Evolutionary conservation across 2,888 invertebrate genomes (phyloP).

Genomic region (Mythimna ferrago): DNA sequence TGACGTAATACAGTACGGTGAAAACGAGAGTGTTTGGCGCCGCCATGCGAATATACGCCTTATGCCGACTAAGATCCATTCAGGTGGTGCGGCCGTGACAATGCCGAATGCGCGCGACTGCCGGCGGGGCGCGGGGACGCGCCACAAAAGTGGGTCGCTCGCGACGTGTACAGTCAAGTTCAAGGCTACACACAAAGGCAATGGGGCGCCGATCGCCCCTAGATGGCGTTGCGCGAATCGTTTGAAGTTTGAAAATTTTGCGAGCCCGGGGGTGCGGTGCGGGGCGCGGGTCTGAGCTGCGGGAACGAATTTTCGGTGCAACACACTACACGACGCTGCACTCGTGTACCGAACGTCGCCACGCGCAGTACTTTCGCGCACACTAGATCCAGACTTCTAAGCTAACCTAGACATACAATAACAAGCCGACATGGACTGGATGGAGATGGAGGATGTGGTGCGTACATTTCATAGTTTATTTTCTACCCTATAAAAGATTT

Average conservation of each 20-base stretch:
- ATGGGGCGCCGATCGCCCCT: conserved; percentile 81
- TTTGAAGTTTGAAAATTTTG: conserved; percentile 85
- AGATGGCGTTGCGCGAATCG: conserved; percentile 87
- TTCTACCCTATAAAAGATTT: conserved; percentile 26
- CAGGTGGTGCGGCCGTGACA: conserved; percentile 84
- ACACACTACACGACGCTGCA: conserved; percentile 88
- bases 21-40: conserved; percentile 82
- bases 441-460: conserved; percentile 89
- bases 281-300: conserved; percentile 80
- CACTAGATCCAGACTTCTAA: conserved; percentile 79
- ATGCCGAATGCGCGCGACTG: conserved; percentile 74
- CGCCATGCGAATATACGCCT: conserved; percentile 80
- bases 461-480: conserved; percentile 73
- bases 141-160: conserved; percentile 87
- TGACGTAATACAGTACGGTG: conserved; percentile 83
- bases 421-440: conserved; percentile 88
- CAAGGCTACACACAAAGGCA: conserved; percentile 85
- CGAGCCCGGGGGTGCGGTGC: conserved; percentile 82
- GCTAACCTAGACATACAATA: conserved; percentile 79
- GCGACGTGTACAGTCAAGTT: conserved; percentile 87
- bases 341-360: conserved; percentile 89
- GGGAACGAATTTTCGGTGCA: conserved; percentile 90
- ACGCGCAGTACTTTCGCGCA: conserved; percentile 87
- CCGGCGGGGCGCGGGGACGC: conserved; percentile 76
- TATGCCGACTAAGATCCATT: conserved; percentile 81